Evolutionary conservation across 2,888 invertebrate genomes (phyloP).

Genomic region (Pollenia angustigena): DNA sequence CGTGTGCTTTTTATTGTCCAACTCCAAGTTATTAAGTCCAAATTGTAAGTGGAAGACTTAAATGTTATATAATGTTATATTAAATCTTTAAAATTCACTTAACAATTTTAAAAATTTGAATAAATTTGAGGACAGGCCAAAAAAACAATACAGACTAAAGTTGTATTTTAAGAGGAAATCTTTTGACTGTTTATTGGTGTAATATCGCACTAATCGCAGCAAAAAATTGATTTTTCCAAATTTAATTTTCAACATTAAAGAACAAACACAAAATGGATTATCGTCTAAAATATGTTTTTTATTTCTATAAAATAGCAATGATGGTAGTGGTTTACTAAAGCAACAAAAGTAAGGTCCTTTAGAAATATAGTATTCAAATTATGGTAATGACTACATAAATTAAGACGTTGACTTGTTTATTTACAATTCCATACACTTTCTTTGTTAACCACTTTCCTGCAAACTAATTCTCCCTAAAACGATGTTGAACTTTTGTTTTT

Average conservation of each 20-base stretch:
- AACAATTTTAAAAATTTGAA: too few species aligned
- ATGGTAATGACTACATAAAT: constrained; percentile 36
- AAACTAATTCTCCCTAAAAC: not conserved
- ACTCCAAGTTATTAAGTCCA: too few species aligned
- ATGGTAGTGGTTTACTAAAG: not conserved
- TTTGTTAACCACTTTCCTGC: not conserved
- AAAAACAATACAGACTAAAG: too few species aligned
- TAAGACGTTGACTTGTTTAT: constrained; percentile 10
- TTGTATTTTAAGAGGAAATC: too few species aligned
- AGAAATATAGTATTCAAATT: not conserved
- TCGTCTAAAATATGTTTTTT: not conserved
- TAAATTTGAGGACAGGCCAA: too few species aligned
- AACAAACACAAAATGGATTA: not conserved
- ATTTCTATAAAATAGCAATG: not conserved
- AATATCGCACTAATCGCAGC: too few species aligned
- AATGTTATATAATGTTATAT: too few species aligned
- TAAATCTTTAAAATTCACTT: too few species aligned
- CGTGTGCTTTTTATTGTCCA: too few species aligned
- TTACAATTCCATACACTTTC: not conserved
- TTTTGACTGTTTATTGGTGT: too few species aligned
- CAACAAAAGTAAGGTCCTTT: not conserved
- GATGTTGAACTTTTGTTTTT: constrained; percentile 13
- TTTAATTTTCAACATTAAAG: not conserved
- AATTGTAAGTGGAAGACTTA: too few species aligned
- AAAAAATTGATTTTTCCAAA: too few species aligned